These are phyloP conservation scores for Rhea americana DNA, from an alignment of 2,113 vertebrate species.

Conservation along the genomic window DNA sequence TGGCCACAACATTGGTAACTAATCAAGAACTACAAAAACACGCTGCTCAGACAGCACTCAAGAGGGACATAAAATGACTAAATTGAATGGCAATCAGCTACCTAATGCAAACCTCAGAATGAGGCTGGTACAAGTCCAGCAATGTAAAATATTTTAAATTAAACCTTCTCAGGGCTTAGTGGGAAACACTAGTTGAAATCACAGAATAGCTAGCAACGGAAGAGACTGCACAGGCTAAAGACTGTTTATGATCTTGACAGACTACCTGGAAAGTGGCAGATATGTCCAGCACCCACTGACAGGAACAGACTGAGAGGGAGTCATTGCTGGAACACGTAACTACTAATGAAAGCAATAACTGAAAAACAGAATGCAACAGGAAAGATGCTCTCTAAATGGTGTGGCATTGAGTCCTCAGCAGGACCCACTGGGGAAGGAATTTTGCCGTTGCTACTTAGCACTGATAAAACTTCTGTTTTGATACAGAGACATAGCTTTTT, in stretches of 20 bases:
- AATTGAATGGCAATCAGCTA: background rate
- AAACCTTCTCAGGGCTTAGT: slow-evolving; percentile 14
- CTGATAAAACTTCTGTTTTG: background rate
- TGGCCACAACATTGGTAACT: background rate
- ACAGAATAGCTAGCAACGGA: background rate
- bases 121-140: background rate
- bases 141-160: slow-evolving; percentile 16
- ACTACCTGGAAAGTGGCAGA: background rate
- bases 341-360: background rate
- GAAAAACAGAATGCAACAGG: background rate
- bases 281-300: background rate
- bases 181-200: slow-evolving; percentile 8
- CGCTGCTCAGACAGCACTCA: background rate
- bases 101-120: background rate
- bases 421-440: too few species aligned
- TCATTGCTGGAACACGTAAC: background rate
- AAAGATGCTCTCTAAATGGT: background rate
- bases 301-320: background rate
- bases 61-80: background rate
- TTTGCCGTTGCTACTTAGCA: background rate
- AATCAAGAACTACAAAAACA: background rate
- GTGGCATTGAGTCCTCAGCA: background rate
- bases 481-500: background rate
- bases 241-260: background rate
- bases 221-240: background rate